These are phyloP conservation scores for Puma concolor DNA, from an alignment of 2,113 vertebrate genomes.

Conservation along the genomic window DNA sequence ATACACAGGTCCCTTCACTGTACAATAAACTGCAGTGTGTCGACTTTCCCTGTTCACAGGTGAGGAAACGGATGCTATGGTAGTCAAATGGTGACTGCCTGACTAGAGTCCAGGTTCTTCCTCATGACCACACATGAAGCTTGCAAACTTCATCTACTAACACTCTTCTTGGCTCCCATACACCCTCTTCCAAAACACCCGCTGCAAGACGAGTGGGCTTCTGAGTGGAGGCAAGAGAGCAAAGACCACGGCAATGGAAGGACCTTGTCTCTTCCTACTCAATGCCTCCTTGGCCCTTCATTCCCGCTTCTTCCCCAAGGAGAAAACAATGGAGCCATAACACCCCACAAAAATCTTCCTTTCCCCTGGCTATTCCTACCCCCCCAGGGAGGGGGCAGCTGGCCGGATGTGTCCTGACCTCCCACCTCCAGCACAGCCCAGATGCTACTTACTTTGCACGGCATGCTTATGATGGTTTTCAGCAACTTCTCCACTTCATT, in stretches of 20 bases:
- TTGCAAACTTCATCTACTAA: neutral
- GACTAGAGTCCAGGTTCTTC: neutral
- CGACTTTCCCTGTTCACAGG: neutral
- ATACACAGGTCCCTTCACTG: neutral
- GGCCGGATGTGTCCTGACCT: fast-evolving
- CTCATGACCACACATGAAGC: neutral
- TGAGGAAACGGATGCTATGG: neutral
- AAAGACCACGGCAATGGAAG: neutral
- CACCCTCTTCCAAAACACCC: neutral
- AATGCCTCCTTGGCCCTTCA: neutral
- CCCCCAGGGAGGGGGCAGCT: neutral
- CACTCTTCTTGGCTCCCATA: neutral
- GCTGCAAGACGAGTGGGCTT: neutral
- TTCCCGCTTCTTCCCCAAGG: neutral
- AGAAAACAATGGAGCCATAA: fast-evolving
- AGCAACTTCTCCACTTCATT: constrained; percentile 96
- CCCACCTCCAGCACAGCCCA: fast-evolving
- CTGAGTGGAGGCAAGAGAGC: neutral
- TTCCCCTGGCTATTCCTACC: neutral
- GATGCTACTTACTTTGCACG: constrained; percentile 91
- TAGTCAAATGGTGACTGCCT: neutral
- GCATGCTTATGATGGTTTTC: constrained; percentile 95
- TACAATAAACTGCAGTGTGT: fast-evolving
- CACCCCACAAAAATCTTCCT: neutral
- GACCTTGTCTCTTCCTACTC: neutral